Evolutionary conservation across 2,113 vertebrate species (phyloP).

Genomic region (Caloenas nicobarica): DNA sequence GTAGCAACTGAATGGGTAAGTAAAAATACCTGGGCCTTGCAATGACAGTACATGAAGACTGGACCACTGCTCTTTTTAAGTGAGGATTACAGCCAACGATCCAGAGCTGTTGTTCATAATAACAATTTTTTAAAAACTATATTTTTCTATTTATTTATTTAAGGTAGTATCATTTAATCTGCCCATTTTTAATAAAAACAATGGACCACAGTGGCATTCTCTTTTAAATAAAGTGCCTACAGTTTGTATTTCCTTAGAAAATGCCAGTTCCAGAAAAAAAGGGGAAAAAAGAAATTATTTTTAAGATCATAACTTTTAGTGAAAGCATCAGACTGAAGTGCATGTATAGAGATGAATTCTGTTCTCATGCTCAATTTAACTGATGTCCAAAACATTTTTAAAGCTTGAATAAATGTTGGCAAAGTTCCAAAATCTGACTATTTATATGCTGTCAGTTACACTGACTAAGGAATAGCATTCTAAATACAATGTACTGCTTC

Average conservation of each 20-base stretch:
- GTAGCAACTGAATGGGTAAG: not conserved
- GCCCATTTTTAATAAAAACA: not conserved
- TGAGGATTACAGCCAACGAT: not conserved
- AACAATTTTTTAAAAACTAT: rapidly evolving
- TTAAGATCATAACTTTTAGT: not conserved
- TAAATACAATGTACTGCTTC: not conserved
- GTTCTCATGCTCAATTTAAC: not conserved
- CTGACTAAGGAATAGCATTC: constrained; percentile 13
- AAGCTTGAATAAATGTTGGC: not conserved
- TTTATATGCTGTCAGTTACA: not conserved
- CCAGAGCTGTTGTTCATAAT: not conserved
- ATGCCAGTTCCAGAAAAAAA: not conserved
- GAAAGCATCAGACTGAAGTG: not conserved
- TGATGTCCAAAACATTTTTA: not conserved
- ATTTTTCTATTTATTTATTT: not conserved
- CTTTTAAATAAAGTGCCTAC: not conserved
- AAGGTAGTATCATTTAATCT: not conserved
- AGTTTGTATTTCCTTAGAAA: not conserved
- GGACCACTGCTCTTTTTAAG: not conserved
- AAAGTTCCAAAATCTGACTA: not conserved
- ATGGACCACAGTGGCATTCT: not conserved
- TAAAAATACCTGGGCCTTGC: not conserved
- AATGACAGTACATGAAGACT: not conserved
- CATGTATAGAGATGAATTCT: not conserved
- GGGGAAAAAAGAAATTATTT: not conserved